Conservation (phyloP, 2,113 vertebrate genomes). For the Salminus brasiliensis region DNA sequence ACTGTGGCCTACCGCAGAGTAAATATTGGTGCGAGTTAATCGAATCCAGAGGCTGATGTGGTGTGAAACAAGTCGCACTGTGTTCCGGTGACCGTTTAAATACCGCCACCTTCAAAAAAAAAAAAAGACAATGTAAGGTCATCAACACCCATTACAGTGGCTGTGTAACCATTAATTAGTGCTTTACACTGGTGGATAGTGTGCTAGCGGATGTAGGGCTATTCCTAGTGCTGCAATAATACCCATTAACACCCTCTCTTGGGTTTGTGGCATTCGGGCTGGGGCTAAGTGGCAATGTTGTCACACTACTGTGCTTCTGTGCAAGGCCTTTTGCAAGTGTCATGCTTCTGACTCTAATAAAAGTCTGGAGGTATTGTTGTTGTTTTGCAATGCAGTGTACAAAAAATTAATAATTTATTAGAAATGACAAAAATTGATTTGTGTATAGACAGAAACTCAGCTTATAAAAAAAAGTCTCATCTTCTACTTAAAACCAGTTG, state of each 20-base stretch:
- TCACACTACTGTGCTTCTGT: neutral
- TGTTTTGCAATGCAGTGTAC: neutral
- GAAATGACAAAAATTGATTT: no score
- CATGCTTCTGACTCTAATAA: neutral
- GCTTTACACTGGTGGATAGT: constrained; percentile 12
- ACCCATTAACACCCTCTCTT: constrained; percentile 36
- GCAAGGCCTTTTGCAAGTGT: neutral
- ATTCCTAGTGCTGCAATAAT: constrained; percentile 30
- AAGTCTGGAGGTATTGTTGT: neutral
- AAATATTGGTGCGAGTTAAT: constrained; percentile 72
- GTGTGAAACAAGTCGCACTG: constrained; percentile 56
- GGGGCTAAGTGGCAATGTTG: constrained; percentile 12
- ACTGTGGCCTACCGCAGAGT: constrained; percentile 60
- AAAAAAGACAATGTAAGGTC: constrained; percentile 21
- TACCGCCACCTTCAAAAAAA: no score
- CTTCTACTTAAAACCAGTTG: no score
- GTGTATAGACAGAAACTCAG: no score
- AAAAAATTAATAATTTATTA: neutral
- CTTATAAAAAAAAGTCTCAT: no score
- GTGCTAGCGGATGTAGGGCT: constrained; percentile 17
- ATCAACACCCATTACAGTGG: constrained; percentile 33
- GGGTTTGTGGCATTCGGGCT: constrained; percentile 4
- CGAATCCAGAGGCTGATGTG: constrained; percentile 63
- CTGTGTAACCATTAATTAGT: constrained; percentile 39
- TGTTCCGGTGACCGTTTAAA: neutral